A percentile compares a stretch with the other conserved stretches of the same genome.
These are phyloP conservation scores for Holacanthella duospinosa DNA, from an alignment of 2,888 invertebrate species.

Conservation along the genomic window DNA sequence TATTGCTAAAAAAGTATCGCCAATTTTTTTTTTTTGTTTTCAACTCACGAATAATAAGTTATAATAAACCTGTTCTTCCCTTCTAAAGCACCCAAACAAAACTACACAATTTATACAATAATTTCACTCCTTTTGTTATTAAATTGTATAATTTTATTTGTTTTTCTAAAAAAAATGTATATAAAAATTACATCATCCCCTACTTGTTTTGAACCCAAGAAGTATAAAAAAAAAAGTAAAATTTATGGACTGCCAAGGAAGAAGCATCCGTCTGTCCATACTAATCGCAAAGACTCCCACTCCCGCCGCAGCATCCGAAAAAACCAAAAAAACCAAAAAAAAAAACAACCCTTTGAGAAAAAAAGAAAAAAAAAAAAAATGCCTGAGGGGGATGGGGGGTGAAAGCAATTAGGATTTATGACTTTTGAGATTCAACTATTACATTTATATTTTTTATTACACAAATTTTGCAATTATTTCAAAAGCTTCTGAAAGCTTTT, in stretches of 20 bases:
- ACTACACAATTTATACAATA: too few relatives aligned
- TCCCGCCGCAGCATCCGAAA: not conserved
- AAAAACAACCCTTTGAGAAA: too few relatives aligned
- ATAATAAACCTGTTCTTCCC: too few relatives aligned
- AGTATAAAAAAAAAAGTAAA: not conserved
- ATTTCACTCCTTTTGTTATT: too few relatives aligned
- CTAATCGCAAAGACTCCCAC: not conserved
- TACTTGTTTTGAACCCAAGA: not conserved
- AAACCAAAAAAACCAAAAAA: too few relatives aligned
- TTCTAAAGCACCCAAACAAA: too few relatives aligned
- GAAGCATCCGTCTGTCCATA: not conserved
- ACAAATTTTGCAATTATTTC: not conserved
- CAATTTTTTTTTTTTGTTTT: too few relatives aligned
- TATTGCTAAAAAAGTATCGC: too few relatives aligned
- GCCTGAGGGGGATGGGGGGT: not conserved
- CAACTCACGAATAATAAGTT: too few relatives aligned
- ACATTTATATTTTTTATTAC: not conserved
- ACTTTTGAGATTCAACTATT: not conserved
- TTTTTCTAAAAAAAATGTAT: not conserved
- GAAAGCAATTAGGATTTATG: not conserved
- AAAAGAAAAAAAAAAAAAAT: too few relatives aligned
- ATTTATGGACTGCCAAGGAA: conserved; percentile 2
- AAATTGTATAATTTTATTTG: too few relatives aligned
- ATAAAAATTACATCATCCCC: not conserved
- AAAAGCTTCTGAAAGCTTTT: not conserved